These are phyloP conservation scores for Machaerirhynchus nigripectus DNA, from an alignment of 2,113 vertebrate species.

Conservation along the genomic window DNA sequence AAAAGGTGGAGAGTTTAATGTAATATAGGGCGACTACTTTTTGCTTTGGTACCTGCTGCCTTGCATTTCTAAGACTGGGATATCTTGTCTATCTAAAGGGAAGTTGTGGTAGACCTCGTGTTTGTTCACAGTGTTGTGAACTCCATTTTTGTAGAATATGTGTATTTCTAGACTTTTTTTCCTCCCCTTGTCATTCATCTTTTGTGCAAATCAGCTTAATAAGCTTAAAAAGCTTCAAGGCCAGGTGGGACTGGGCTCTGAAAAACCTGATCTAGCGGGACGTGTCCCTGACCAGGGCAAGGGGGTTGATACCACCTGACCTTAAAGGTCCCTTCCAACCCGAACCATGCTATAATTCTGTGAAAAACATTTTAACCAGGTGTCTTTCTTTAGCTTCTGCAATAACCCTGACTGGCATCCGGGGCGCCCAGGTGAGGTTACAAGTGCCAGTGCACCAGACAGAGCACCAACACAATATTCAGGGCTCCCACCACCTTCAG, in stretches of 20 bases:
- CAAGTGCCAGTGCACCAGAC: not conserved
- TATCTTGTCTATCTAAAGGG: not conserved
- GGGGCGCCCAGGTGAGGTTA: not conserved
- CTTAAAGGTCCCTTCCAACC: not conserved
- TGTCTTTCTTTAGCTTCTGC: not conserved
- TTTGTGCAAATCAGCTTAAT: not conserved
- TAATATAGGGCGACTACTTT: not conserved
- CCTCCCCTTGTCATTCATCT: rapidly evolving
- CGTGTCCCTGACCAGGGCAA: not conserved
- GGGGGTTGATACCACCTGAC: not conserved
- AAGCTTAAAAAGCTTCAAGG: not conserved
- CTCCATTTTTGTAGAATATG: rapidly evolving
- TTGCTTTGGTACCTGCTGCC: not conserved
- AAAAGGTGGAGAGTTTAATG: not conserved
- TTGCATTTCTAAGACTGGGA: not conserved
- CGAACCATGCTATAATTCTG: not conserved
- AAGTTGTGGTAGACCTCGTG: not conserved
- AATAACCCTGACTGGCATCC: not conserved
- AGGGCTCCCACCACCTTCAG: not conserved
- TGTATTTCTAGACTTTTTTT: not conserved
- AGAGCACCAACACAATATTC: not conserved
- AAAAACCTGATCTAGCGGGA: not conserved
- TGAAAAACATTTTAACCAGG: not conserved
- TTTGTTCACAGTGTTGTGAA: not conserved
- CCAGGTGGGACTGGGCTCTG: not conserved